Evolutionary conservation across 2,797 vertebrate species (phyloP), one percentile per base, ranked within the genome.

Genomic region (Meriones psammophilus): DNA sequence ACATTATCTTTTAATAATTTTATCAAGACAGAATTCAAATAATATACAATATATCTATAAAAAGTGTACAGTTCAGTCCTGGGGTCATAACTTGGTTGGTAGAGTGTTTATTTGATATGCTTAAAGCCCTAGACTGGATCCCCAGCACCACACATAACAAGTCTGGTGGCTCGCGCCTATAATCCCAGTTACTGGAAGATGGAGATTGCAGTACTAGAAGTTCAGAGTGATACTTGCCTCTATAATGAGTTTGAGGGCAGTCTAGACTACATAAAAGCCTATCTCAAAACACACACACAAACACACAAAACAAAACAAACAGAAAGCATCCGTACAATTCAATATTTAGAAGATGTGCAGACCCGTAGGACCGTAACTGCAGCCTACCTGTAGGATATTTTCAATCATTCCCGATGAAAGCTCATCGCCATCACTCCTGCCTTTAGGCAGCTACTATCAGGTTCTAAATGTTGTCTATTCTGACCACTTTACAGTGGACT

Each of bases 351-450:
- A n/a, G 28, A 46, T 42, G 46, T 22, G 24, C 28, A 77, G 8
- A 89, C 9, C 42, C 54, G 20, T 88, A 3, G 33, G 39, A 18
- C 18, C 30, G 56, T 71, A 26, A 33, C 12, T 3, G 74, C 4
- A 89, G 54, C 58, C 60, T 87, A 74, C 86, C 30, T 20, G 17
- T 92, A 93, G 28, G 92, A 68, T 17, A 66, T 60, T 89, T 96
- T 95, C 64, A 83, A 85, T 89, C 68, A 74, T 17, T 3, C 14
- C 22, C 2, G 86, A 66, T 79, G 87, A 93, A 92, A 26, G 3
- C 1, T 7, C 13, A 13, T 3, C 24, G 2, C 8, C 13, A 26
- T 69, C 22, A 71, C 2, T 62, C 3, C 2, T 22, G 2, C 13
- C 22, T 69, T 24, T 91, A 54, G 5, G 8, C 13, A 80, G 9